A percentile compares a stretch with the other conserved stretches of the same genome.
Evolutionary conservation across 92 coral and sea anemone species (phyloP).

Genomic region (Anthopleura xanthogrammica): DNA sequence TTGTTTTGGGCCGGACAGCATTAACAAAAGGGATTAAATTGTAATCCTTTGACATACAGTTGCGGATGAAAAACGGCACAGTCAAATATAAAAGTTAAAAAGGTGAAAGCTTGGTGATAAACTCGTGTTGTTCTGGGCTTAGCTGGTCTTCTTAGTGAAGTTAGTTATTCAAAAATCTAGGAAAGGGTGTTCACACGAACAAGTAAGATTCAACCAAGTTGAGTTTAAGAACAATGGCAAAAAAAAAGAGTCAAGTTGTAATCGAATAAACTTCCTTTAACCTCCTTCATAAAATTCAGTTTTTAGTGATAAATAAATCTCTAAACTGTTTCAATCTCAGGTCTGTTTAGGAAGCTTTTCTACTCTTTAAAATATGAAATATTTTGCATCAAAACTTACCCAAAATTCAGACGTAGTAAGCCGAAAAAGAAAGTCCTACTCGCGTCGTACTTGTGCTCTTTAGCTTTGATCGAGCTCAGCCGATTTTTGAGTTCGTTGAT

Average conservation of each 20-base stretch:
- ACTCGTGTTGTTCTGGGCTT: neutral
- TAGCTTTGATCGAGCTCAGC: constrained; percentile 6
- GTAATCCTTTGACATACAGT: constrained; percentile 4
- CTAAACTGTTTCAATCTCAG: no score
- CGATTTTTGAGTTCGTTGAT: constrained; percentile 24
- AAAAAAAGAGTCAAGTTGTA: neutral
- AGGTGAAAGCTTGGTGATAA: neutral
- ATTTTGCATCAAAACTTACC: no score
- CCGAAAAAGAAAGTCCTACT: neutral
- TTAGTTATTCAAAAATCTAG: neutral
- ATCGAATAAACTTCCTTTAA: no score
- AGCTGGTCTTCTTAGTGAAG: neutral
- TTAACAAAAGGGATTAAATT: neutral
- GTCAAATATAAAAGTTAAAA: neutral
- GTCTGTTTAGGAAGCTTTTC: no score
- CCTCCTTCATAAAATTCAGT: no score
- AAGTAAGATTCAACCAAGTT: no score
- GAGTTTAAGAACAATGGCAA: neutral
- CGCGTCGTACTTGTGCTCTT: constrained; percentile 3
- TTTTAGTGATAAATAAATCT: no score
- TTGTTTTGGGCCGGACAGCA: neutral
- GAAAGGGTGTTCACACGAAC: constrained; percentile 2
- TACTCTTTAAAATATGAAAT: no score
- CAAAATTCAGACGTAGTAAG: neutral
- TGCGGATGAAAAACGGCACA: neutral